Evolutionary conservation across 1,140 invertebrate species (phyloP).

Genomic region (Pseudachorutes palmiensis): DNA sequence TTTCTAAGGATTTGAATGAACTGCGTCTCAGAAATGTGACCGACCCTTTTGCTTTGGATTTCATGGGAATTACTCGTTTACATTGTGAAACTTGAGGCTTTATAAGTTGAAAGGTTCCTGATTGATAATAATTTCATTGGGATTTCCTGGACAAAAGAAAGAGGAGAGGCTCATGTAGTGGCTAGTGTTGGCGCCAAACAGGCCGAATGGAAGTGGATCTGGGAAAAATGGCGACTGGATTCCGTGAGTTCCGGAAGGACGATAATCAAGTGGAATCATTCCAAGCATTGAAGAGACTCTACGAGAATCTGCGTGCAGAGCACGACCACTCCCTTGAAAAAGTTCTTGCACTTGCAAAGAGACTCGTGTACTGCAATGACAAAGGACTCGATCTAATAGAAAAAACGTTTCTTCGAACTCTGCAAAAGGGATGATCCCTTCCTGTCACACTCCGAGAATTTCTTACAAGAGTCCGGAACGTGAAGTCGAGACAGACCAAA

Average conservation of each 20-base stretch:
- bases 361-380: slow-evolving; percentile 18
- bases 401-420: slow-evolving; percentile 14
- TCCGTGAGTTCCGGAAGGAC: slow-evolving; percentile 4
- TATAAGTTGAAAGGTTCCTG: background rate
- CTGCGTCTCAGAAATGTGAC: background rate
- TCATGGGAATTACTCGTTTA: slow-evolving; percentile 20
- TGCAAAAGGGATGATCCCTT: slow-evolving; percentile 28
- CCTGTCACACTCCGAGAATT: slow-evolving; percentile 26
- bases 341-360: slow-evolving; percentile 13
- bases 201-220: slow-evolving; percentile 17
- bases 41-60: slow-evolving; percentile 22
- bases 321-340: slow-evolving; percentile 5
- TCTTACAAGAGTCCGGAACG: slow-evolving; percentile 21
- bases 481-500: slow-evolving; percentile 16
- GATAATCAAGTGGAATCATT: background rate
- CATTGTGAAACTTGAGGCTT: background rate
- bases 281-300: slow-evolving; percentile 7
- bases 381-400: slow-evolving; percentile 19
- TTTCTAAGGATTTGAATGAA: background rate
- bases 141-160: slow-evolving; percentile 13
- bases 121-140: background rate
- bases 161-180: slow-evolving; percentile 22
- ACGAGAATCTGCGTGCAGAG: background rate
- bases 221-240: slow-evolving; percentile 24
- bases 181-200: slow-evolving; percentile 20